A percentile compares a stretch with the other conserved stretches of the same genome.
phyloP scores from a whole-genome alignment of 2,888 invertebrate genomes.

The Tinea trinotella region DNA sequence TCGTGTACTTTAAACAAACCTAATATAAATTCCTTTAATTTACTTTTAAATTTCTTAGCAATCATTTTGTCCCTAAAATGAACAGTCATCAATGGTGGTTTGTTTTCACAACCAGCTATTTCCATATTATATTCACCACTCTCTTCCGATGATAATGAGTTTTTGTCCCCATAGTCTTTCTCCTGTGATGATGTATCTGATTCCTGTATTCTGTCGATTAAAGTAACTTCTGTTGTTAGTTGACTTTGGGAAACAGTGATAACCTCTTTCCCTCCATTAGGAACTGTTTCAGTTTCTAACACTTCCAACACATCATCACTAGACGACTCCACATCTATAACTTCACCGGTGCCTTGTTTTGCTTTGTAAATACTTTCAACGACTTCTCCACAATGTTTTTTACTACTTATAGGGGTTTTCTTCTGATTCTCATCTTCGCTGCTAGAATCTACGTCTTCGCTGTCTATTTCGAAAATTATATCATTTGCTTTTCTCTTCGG shows the following conservation, averaged over 20 bases:
- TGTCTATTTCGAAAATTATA: conserved; percentile 67
- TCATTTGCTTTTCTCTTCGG: conserved; percentile 60
- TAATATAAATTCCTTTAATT: conserved; percentile 60
- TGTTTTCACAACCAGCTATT: conserved; percentile 44
- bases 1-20: conserved; percentile 49
- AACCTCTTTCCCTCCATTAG: conserved; percentile 57
- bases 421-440: conserved; percentile 51
- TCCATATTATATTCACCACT: background rate
- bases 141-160: background rate
- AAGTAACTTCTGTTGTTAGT: conserved; percentile 23
- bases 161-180: background rate
- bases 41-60: conserved; percentile 54
- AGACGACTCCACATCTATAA: conserved; percentile 32
- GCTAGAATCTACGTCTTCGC: conserved; percentile 58
- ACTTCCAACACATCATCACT: conserved; percentile 24
- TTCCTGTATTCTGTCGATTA: conserved; percentile 28
- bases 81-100: conserved; percentile 53
- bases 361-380: conserved; percentile 16
- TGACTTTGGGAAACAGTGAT: background rate
- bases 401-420: background rate
- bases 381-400: background rate
- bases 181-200: conserved; percentile 9
- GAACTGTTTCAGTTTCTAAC: conserved; percentile 20
- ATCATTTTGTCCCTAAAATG: conserved; percentile 55
- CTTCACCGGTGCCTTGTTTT: conserved; percentile 31